A percentile compares a stretch with the other conserved stretches of the same genome.
These are phyloP conservation scores for Idaea aversata DNA, from an alignment of 2,888 invertebrate genomes.

Conservation along the genomic window DNA sequence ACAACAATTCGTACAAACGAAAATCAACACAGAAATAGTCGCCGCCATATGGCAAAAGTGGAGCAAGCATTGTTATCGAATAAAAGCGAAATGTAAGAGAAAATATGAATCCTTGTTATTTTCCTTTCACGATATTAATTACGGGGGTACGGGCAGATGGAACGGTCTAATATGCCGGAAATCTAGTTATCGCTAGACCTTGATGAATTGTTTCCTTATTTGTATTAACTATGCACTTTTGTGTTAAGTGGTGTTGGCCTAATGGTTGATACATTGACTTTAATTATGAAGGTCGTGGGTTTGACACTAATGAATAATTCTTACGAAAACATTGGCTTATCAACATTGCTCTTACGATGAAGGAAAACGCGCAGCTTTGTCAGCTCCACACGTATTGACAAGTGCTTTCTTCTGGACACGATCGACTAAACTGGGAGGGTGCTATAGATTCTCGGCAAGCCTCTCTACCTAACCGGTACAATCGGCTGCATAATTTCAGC, in stretches of 20 bases:
- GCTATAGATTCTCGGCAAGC: too few species aligned
- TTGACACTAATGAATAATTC: too few species aligned
- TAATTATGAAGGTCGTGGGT: too few species aligned
- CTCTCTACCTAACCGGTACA: too few species aligned
- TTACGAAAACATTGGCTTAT: too few species aligned
- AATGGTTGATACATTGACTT: not conserved
- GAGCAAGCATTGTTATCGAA: conserved; percentile 6
- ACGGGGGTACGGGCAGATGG: conserved; percentile 23
- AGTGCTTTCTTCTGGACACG: too few species aligned
- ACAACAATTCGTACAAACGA: not conserved
- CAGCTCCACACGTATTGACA: too few species aligned
- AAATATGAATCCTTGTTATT: conserved; percentile 22
- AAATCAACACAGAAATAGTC: not conserved
- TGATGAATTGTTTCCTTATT: conserved; percentile 20
- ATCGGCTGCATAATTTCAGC: too few species aligned
- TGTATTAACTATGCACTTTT: not conserved
- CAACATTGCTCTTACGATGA: too few species aligned
- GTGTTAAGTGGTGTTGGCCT: not conserved
- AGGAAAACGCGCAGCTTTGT: too few species aligned
- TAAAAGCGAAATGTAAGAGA: conserved; percentile 13
- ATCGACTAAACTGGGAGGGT: too few species aligned
- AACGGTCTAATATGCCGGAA: conserved; percentile 24
- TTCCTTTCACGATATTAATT: conserved; percentile 41
- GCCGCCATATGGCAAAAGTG: conserved; percentile 14
- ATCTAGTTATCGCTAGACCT: conserved; percentile 17